Conservation (phyloP, 2,888 invertebrate species). For the Acanthacorydalis orientalis region DNA sequence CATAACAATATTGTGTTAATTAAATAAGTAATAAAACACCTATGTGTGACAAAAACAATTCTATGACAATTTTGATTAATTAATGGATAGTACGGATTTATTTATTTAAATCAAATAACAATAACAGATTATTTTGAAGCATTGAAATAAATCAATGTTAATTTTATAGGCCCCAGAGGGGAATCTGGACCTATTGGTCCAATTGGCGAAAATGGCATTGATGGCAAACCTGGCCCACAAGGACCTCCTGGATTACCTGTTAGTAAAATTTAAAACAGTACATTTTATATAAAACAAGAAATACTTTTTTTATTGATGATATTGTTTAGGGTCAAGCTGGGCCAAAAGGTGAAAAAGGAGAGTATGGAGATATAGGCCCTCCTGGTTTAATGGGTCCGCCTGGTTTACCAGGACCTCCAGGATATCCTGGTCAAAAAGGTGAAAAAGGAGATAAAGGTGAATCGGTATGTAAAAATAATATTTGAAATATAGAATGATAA, state of each 20-base stretch:
- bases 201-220: slow-evolving; percentile 54
- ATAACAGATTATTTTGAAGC: neutral
- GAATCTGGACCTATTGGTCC: slow-evolving; percentile 60
- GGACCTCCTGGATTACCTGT: slow-evolving; percentile 75
- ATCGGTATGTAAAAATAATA: slow-evolving; percentile 48
- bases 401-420: slow-evolving; percentile 64
- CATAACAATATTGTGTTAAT: no score
- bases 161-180: slow-evolving; percentile 48
- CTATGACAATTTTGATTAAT: no score
- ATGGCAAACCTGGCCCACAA: slow-evolving; percentile 69
- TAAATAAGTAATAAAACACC: no score
- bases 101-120: no score
- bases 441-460: slow-evolving; percentile 88
- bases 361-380: slow-evolving; percentile 81
- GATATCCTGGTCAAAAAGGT: slow-evolving; percentile 78
- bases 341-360: slow-evolving; percentile 75
- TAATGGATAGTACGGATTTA: no score
- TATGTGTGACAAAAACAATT: no score
- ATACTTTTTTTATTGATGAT: neutral
- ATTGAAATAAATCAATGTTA: neutral
- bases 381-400: slow-evolving; percentile 91
- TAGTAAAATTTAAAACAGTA: slow-evolving; percentile 19
- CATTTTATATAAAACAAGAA: neutral
- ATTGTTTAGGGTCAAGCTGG: slow-evolving; percentile 55
- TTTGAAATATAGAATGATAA: slow-evolving; percentile 6